A percentile compares a stretch with the other conserved stretches of the same genome.
These are phyloP conservation scores for Chouioia cunea DNA, from an alignment of 2,888 invertebrate species.

Conservation along the genomic window DNA sequence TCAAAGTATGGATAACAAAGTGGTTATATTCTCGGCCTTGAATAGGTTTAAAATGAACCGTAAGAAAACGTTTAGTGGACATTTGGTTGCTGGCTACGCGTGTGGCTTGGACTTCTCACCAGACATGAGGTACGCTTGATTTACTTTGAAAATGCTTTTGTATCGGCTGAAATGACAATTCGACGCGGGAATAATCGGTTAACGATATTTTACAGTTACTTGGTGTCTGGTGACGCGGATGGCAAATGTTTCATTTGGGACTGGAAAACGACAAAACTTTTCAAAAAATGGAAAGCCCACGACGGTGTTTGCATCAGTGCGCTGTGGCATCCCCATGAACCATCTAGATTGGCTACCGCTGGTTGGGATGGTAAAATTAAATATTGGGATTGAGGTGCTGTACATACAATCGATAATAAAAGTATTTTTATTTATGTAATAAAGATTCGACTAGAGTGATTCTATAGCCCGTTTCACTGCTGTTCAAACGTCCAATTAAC, in stretches of 20 bases:
- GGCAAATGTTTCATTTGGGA: conserved; percentile 99
- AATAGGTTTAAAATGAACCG: conserved; percentile 98
- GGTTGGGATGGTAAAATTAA: conserved; percentile 99
- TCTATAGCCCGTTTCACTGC: no score
- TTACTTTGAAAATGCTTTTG: conserved; percentile 9
- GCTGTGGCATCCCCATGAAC: conserved; percentile 99
- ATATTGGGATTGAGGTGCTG: conserved; percentile 89
- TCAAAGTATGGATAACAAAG: conserved; percentile 99
- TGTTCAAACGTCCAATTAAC: no score
- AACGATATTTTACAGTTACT: conserved; percentile 78
- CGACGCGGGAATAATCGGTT: neutral
- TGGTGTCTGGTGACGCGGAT: conserved; percentile 98
- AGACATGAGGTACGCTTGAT: conserved; percentile 86
- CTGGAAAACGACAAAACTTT: conserved; percentile 98
- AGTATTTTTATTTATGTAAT: conserved; percentile 38
- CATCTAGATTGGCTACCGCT: conserved; percentile 96
- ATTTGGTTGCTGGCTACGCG: conserved; percentile 99
- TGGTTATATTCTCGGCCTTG: conserved; percentile 96
- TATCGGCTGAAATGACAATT: neutral
- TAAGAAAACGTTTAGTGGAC: conserved; percentile 97
- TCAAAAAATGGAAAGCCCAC: conserved; percentile 99
- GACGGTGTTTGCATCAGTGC: conserved; percentile 96
- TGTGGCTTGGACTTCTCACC: conserved; percentile 97
- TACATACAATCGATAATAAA: conserved; percentile 38
- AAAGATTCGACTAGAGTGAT: conserved; percentile 4